These are phyloP conservation scores for Monopterus albus DNA, from an alignment of 2,113 vertebrate species.

Conservation along the genomic window DNA sequence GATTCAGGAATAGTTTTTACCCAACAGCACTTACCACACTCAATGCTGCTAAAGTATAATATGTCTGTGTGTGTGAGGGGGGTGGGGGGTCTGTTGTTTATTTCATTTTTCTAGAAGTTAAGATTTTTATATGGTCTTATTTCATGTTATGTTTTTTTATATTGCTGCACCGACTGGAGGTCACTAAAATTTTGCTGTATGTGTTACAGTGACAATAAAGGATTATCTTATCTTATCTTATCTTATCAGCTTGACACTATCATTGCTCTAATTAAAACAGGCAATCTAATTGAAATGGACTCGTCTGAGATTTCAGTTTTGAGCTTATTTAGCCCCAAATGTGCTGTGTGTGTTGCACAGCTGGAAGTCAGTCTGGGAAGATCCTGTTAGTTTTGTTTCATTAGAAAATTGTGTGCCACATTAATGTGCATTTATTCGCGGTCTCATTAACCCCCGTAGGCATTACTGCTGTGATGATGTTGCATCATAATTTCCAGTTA, in stretches of 20 bases:
- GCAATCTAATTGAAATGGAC: slow-evolving; percentile 35
- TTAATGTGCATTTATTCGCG: slow-evolving; percentile 30
- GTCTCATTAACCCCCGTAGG: slow-evolving; percentile 37
- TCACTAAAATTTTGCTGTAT: no score
- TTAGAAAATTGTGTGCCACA: slow-evolving; percentile 34
- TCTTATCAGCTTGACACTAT: slow-evolving; percentile 5
- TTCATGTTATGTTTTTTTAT: no score
- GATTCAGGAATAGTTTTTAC: no score
- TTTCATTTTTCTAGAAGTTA: no score
- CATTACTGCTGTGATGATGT: slow-evolving; percentile 14
- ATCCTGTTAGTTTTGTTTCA: slow-evolving; percentile 58
- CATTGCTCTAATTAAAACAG: slow-evolving; percentile 52
- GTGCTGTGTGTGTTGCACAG: slow-evolving; percentile 19
- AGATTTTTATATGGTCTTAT: no score
- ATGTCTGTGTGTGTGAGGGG: no score
- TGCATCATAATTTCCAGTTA: slow-evolving; percentile 10
- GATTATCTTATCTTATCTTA: no score
- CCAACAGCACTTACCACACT: no score
- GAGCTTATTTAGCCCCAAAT: slow-evolving; percentile 34
- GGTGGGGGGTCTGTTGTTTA: no score
- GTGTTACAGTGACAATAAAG: no score
- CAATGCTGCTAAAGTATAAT: no score
- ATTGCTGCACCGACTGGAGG: no score
- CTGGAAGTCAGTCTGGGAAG: slow-evolving; percentile 32
- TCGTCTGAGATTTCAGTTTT: slow-evolving; percentile 46